Percentiles rank a stretch among this genome's conserved stretches.
phyloP scores from a whole-genome alignment of 2,797 vertebrate genomes.

The Melanotaenia trifasciata region DNA sequence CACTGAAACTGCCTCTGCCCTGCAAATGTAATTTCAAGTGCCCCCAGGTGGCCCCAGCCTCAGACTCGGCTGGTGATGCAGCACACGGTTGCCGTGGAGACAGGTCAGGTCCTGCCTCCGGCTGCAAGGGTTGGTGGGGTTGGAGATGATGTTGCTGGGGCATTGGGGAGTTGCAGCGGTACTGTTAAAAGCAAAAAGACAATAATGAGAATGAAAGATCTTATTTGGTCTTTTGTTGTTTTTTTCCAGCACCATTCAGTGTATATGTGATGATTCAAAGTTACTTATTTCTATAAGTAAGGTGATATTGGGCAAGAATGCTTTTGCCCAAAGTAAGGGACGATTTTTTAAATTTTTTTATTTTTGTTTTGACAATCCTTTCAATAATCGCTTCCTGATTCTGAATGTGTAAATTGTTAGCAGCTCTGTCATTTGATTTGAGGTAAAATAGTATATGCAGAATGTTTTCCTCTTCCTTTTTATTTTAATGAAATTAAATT shows the following conservation, averaged over 20 bases:
- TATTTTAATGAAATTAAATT: background rate
- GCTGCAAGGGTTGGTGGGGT: conserved; percentile 85
- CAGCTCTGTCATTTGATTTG: background rate
- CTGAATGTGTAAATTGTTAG: background rate
- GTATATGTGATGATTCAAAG: background rate
- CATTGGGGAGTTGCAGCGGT: conserved; percentile 82
- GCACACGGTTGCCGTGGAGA: conserved; percentile 90
- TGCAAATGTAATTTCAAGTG: conserved; percentile 76
- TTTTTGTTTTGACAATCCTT: background rate
- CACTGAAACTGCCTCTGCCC: conserved; percentile 41
- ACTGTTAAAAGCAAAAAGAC: conserved; percentile 64
- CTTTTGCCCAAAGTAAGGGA: background rate
- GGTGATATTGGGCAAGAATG: background rate
- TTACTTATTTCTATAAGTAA: background rate
- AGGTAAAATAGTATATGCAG: background rate
- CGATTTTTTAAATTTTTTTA: background rate
- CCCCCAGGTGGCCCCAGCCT: conserved; percentile 84
- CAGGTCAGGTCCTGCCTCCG: conserved; percentile 85
- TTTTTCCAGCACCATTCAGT: background rate
- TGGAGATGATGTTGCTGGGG: conserved; percentile 88
- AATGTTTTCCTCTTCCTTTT: background rate
- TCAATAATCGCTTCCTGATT: background rate
- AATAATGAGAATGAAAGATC: conserved; percentile 11
- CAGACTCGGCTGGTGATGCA: conserved; percentile 90
- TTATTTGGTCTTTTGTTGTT: background rate